Evolutionary conservation across 2,888 invertebrate species (phyloP), one percentile per base, ranked within the genome.

Genomic region (Tetropium fuscum): DNA sequence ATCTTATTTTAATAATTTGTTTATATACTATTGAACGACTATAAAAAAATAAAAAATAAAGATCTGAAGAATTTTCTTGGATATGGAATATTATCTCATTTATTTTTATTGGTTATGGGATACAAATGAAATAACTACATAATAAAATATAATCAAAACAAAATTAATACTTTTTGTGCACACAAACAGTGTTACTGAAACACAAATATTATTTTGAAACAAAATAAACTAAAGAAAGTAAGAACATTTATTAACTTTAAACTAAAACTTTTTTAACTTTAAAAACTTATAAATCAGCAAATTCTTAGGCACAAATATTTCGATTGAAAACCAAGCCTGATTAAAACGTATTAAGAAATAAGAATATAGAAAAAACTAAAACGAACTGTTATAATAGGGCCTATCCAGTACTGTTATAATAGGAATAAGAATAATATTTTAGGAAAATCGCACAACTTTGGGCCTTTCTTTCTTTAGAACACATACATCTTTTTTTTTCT

Each of bases 381-480:
- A n/a, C n/a, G n/a, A n/a, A n/a, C n/a, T n/a, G n/a, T n/a, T n/a
- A n/a, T n/a, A n/a, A n/a, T n/a, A n/a, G n/a, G n/a, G n/a, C n/a
- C n/a, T n/a, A n/a, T n/a, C n/a, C n/a, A n/a, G n/a, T n/a, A n/a
- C n/a, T n/a, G n/a, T n/a, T n/a, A n/a, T n/a, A n/a, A n/a, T n/a
- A n/a, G 2, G n/a, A 27, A n/a, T n/a, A 3, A 3, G n/a, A 27
- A 2, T n/a, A 27, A 27, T 36, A 36, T 36, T 36, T 11, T 7
- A 36, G 36, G 36, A 36, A 36, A 36, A 2, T 36, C 36, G 36
- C 7, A 15, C 13, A 15, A 36, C 36, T 36, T 36, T 36, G 15
- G 5, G 15, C 13, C 27, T 27, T 27, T 27, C n/a, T n/a, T n/a
- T n/a, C 6, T 27, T 27, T 27, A 27, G 6, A 27, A 27, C 6